Conservation (phyloP, 2,797 vertebrate genomes). For the Spinibarbus caldwelli region DNA sequence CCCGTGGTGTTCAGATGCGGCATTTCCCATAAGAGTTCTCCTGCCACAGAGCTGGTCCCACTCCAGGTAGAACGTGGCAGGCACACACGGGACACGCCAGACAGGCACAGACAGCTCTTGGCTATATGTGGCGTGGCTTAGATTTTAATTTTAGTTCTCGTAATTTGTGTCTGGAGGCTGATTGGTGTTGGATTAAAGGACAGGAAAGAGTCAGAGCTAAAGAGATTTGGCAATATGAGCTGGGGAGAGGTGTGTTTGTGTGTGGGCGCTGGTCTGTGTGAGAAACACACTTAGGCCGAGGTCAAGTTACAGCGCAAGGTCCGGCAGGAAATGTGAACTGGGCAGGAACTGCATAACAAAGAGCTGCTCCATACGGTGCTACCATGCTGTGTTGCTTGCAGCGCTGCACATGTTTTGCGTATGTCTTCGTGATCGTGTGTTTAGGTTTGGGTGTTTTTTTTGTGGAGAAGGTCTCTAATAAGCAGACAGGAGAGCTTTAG, state of each 20-base stretch:
- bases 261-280: constrained; percentile 27
- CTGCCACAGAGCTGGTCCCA: constrained; percentile 32
- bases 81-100: constrained; percentile 31
- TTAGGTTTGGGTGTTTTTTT: constrained; percentile 51
- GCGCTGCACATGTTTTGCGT: constrained; percentile 32
- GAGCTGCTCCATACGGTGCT: too few species aligned
- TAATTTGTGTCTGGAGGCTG: constrained; percentile 72
- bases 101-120: constrained; percentile 61
- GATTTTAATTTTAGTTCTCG: constrained; percentile 71
- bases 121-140: constrained; percentile 72
- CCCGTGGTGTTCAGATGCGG: constrained; percentile 22
- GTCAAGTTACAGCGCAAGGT: constrained; percentile 38
- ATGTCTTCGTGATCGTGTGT: constrained; percentile 29
- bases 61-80: constrained; percentile 46
- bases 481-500: constrained; percentile 73
- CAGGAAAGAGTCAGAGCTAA: constrained; percentile 72
- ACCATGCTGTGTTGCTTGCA: constrained; percentile 24
- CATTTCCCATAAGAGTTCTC: constrained; percentile 30
- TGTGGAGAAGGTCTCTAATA: constrained; percentile 74
- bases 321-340: constrained; percentile 36
- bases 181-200: constrained; percentile 77
- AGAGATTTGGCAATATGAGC: constrained; percentile 73
- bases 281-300: constrained; percentile 33
- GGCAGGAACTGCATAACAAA: constrained; percentile 37
- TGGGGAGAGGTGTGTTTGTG: constrained; percentile 53